Evolutionary conservation across 2,113 vertebrate species (phyloP).

Genomic region (Gallinago paraguaiae): DNA sequence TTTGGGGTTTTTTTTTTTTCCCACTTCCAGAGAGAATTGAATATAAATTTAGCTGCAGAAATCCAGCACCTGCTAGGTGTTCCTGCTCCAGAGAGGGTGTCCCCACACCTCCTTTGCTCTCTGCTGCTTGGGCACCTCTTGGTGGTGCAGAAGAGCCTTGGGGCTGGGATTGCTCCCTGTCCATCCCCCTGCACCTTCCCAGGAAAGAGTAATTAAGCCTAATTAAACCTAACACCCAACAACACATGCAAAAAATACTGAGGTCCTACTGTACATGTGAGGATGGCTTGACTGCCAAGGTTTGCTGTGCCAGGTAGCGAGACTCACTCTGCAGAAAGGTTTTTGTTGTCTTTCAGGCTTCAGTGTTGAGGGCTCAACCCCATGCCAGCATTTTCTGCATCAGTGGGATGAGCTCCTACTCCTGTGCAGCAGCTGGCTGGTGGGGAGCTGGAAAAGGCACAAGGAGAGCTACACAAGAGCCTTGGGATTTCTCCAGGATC

Average conservation of each 20-base stretch:
- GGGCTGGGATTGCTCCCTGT: background rate
- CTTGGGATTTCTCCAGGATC: background rate
- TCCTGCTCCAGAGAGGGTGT: background rate
- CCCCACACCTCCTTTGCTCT: background rate
- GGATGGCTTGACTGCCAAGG: background rate
- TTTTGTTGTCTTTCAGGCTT: background rate
- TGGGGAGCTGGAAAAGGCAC: background rate
- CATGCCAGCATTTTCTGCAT: background rate
- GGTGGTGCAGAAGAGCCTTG: background rate
- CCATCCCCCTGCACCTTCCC: background rate
- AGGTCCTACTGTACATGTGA: background rate
- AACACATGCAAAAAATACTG: background rate
- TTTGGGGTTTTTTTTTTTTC: background rate
- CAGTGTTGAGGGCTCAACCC: background rate
- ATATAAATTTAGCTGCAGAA: conserved; percentile 2
- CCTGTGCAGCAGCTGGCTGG: background rate
- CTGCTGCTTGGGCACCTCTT: background rate
- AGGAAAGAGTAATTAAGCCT: background rate
- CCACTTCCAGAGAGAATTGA: background rate
- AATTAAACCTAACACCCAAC: background rate
- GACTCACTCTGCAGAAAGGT: background rate
- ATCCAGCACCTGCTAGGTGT: background rate
- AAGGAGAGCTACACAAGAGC: background rate
- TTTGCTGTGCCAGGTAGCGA: background rate
- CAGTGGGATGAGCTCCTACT: background rate